Percentiles rank a stretch among this genome's conserved stretches.
These are phyloP conservation scores for Zaprionus davidi DNA, from an alignment of 1,140 invertebrate genomes.

Conservation along the genomic window DNA sequence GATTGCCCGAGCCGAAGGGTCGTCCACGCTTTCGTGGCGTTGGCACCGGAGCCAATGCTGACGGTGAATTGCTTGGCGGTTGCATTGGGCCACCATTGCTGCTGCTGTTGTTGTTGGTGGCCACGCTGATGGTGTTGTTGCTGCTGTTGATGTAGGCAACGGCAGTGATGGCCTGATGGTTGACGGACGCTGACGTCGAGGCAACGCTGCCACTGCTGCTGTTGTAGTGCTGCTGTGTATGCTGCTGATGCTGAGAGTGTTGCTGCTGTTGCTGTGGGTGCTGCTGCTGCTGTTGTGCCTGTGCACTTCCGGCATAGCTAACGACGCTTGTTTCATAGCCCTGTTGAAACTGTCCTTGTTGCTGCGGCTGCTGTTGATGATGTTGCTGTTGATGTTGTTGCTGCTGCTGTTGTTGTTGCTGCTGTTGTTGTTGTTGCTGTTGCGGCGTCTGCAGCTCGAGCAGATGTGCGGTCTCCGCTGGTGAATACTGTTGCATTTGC, in stretches of 20 bases:
- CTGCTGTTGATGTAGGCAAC: conserved; percentile 71
- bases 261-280: conserved; percentile 10
- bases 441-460: conserved; percentile 69
- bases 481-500: conserved; percentile 72
- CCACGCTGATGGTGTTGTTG: conserved; percentile 70
- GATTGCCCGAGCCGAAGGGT: conserved; percentile 61
- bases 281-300: conserved; percentile 13
- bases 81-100: conserved; percentile 40
- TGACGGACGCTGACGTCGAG: conserved; percentile 41
- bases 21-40: conserved; percentile 66
- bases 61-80: conserved; percentile 8
- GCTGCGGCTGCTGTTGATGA: conserved; percentile 52
- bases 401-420: conserved; percentile 51
- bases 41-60: conserved; percentile 23
- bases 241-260: conserved; percentile 5
- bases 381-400: conserved; percentile 56
- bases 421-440: conserved; percentile 66
- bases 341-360: conserved; percentile 44
- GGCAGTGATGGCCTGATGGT: conserved; percentile 64
- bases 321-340: conserved; percentile 30
- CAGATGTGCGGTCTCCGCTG: conserved; percentile 58
- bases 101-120: conserved; percentile 59
- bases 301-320: conserved; percentile 14
- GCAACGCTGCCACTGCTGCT: conserved; percentile 17
- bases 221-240: conserved; percentile 7